phyloP scores from a whole-genome alignment of 2,888 invertebrate genomes.

The Strigamia crassipes region DNA sequence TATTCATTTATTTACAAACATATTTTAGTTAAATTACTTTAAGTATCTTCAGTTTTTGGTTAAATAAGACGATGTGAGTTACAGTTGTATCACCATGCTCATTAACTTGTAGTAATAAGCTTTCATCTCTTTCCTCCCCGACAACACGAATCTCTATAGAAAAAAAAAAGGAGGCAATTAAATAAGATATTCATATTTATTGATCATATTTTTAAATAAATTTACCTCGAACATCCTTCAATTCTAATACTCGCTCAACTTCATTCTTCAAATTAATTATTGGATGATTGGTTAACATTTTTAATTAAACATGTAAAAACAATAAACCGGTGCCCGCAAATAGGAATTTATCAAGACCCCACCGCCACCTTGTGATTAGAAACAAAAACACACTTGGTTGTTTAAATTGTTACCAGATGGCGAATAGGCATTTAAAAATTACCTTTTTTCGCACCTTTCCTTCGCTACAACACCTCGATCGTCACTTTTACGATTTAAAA shows the following conservation, averaged over 20 bases:
- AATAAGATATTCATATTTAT: no score
- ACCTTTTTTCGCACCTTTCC: no score
- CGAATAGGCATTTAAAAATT: no score
- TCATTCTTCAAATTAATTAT: neutral
- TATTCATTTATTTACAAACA: slow-evolving; percentile 52
- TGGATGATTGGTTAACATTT: neutral
- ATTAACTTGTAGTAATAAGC: neutral
- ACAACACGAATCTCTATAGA: neutral
- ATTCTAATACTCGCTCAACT: neutral
- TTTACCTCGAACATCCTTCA: neutral
- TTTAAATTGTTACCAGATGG: neutral
- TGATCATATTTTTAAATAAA: no score
- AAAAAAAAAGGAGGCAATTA: neutral
- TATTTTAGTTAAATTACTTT: neutral
- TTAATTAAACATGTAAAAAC: no score
- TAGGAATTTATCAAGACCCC: neutral
- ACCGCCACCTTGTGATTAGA: neutral
- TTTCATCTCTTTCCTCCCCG: neutral
- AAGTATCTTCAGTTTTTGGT: neutral
- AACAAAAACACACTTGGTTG: no score
- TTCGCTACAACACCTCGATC: no score
- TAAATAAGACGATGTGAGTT: neutral
- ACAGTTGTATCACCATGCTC: neutral
- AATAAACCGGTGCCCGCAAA: no score
- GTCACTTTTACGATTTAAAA: neutral